Base-by-base conservation (phyloP, 2,797 vertebrate species). In the Vultur gryphus region DNA sequence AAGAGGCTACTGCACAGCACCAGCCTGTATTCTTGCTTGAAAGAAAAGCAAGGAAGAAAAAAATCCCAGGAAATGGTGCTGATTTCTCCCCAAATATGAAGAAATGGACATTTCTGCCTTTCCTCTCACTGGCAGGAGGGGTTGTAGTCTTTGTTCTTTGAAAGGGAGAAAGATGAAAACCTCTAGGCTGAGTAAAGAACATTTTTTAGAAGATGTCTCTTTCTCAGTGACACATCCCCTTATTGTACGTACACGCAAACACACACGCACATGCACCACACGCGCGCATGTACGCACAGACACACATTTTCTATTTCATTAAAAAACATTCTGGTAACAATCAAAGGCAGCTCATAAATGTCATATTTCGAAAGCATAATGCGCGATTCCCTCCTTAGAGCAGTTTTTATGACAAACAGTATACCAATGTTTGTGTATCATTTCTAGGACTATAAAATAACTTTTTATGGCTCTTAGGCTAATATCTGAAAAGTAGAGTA, bases 281-380 rank as follows among this genome's bases (percentile, higher is more conserved):
- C 6, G 2, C 3, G 6, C 20, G 15, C 48, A 12, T 24, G 39
- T 55, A 66, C 54, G 55, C 79, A 67, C 37, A 84, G 35, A 92
- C 35, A 85, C 49, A 43, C 82, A 48, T 93, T 96, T 93, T 92
- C 73, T 87, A 28, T 84, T 93, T 92, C 84, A 90, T 93, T 96
- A 72, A 65, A 89, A 92, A 90, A 44, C 82, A 48, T 90, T 87
- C 97, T 97, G 96, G 69, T 70, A 95, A 91, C 93, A 92, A 90
- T 97, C 97, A 97, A 83, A 93, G 81, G 62, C 96, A 97, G 96
- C 91, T 92, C 96, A 96, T 97, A 97, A 97, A 97, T 96, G 96
- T 97, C 96, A 94, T 97, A 95, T 96, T 95, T 96, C 0, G 33
- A 94, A 95, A 91, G 78, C 89, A 95, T 91, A 95, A 89, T 83